These are phyloP conservation scores for Dendroctonus ponderosae DNA, from an alignment of 1,140 invertebrate species.

Conservation along the genomic window DNA sequence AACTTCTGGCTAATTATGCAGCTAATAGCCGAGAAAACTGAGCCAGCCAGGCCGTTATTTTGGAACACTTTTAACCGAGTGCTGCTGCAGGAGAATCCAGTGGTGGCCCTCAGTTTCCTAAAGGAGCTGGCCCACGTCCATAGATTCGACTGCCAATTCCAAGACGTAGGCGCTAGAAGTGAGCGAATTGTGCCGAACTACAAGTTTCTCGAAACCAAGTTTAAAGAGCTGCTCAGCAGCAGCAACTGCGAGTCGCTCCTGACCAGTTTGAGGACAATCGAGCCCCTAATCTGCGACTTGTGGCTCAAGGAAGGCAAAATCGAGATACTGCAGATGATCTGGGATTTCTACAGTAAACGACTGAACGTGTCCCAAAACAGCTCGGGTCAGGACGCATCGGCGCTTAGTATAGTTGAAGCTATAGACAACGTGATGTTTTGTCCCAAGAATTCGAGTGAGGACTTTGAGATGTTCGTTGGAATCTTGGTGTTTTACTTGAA, in stretches of 20 bases:
- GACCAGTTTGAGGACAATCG: conserved; percentile 37
- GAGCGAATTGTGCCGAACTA: conserved; percentile 37
- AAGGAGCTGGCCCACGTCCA: conserved; percentile 34
- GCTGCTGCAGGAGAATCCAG: conserved; percentile 30
- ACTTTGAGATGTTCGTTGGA: conserved; percentile 43
- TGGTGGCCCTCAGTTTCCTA: conserved; percentile 34
- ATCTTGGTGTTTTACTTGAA: conserved; percentile 41
- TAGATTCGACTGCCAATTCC: conserved; percentile 12
- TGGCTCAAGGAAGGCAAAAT: conserved; percentile 41
- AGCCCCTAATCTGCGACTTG: conserved; percentile 37
- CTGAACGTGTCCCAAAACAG: conserved; percentile 38
- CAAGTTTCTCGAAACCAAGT: conserved; percentile 36
- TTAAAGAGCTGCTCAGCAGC: conserved; percentile 31
- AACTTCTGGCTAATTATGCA: conserved; percentile 35
- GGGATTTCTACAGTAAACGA: conserved; percentile 46
- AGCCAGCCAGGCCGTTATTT: conserved; percentile 26
- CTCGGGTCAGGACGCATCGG: conserved; percentile 16
- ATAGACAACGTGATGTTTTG: conserved; percentile 33
- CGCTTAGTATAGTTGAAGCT: conserved; percentile 33
- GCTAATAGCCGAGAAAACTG: conserved; percentile 31
- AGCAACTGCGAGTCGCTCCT: conserved; percentile 27
- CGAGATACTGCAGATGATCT: conserved; percentile 41
- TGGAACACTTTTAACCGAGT: conserved; percentile 39
- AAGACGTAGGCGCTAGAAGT: conserved; percentile 24
- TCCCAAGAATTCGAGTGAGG: conserved; percentile 36